Conservation (phyloP, 2,888 invertebrate genomes). For the Merodon equestris region DNA sequence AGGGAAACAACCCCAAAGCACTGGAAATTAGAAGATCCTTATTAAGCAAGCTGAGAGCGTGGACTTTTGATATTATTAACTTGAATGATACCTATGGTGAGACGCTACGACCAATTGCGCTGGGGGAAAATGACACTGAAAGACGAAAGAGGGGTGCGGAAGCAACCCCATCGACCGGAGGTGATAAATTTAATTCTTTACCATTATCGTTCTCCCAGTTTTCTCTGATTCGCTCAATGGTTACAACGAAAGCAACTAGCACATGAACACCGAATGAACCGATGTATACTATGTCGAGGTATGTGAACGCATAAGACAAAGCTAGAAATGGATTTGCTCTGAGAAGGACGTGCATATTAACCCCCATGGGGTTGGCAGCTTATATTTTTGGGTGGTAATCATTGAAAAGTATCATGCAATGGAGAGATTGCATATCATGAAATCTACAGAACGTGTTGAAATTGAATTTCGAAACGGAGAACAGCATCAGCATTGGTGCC, state of each 20-base stretch:
- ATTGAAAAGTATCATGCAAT: constrained; percentile 52
- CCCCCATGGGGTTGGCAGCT: constrained; percentile 40
- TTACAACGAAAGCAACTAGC: too few species aligned
- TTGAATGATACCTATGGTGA: constrained; percentile 45
- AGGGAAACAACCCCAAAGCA: constrained; percentile 40
- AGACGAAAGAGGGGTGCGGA: too few species aligned
- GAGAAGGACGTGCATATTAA: constrained; percentile 61
- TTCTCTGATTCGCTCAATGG: constrained; percentile 10
- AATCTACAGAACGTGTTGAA: constrained; percentile 55
- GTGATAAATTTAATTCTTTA: constrained; percentile 36
- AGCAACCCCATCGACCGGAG: neutral
- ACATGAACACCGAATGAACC: constrained; percentile 31
- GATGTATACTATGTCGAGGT: constrained; percentile 21
- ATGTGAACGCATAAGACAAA: neutral
- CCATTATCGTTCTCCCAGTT: constrained; percentile 16
- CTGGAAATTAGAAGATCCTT: constrained; percentile 39
- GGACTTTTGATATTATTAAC: constrained; percentile 37
- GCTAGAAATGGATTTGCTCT: too few species aligned
- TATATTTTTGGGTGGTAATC: constrained; percentile 51
- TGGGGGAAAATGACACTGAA: too few species aligned
- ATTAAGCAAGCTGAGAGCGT: constrained; percentile 43
- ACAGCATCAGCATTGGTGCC: neutral
- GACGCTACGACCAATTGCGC: neutral
- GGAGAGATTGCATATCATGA: constrained; percentile 48
- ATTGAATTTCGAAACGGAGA: constrained; percentile 60